Evolutionary conservation across 1,140 invertebrate species (phyloP), one percentile per base, ranked within the genome.

Genomic region (Parapsyche elsis): DNA sequence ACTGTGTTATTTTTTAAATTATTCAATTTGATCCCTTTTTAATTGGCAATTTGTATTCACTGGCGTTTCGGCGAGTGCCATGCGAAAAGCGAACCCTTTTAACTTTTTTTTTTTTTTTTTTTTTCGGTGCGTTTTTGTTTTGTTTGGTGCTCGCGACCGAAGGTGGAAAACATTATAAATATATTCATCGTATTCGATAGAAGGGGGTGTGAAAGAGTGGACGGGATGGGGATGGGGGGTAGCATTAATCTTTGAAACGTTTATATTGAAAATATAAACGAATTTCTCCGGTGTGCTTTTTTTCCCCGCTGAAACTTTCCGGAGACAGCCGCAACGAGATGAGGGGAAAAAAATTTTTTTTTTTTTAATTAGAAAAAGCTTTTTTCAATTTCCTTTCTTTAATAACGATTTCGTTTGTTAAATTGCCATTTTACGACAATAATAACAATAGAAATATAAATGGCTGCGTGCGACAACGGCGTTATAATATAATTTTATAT

Each of bases 1-100:
- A 21, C 45, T 14, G 45, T 26, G 75, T 77, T 77, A 64, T 59
- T 64, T 38, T 38, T 44, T 64, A 77, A 77, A 77, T 77, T 77
- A 77, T 77, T 77, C 75, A 64, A 77, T 77, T 77, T 77, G 59
- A 77, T 77, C 75, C 75, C 30, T 30, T 61, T 61, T 77, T 77
- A 67, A 77, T 77, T 77, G 57, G 57, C 75, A 77, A 77, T 77
- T 77, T 77, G 75, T 77, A 77, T 77, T 77, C 75, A 77, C 57
- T 49, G 75, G 57, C 24, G n/a, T 77, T 77, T 77, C 26, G 24
- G 71, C 71, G 44, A 75, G 46, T 64, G 59, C 24, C 21, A 57
- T 14, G 9, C 64, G 21, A 67, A 67, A 67, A 67, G 64, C 64
- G 9, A 67, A 67, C 64, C 64, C 24, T 67, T 67, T 26, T 5